Evolutionary conservation across 2,113 vertebrate genomes (phyloP).

Genomic region (Passerina amoena): DNA sequence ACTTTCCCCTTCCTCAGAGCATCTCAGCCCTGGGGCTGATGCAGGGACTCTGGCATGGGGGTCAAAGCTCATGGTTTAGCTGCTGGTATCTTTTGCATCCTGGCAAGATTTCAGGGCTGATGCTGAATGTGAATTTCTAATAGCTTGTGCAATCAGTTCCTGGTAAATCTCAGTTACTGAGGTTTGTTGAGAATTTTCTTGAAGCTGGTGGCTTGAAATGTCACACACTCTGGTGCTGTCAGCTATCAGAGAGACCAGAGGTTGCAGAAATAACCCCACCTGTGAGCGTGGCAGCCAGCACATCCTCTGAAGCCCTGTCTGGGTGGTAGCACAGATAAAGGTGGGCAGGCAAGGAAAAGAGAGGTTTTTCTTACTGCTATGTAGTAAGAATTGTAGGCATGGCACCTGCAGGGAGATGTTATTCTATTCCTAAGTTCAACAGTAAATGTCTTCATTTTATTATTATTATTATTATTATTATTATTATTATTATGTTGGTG

Average conservation of each 20-base stretch:
- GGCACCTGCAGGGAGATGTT: background rate
- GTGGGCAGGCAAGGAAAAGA: background rate
- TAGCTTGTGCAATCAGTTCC: background rate
- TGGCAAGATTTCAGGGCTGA: background rate
- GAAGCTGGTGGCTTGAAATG: background rate
- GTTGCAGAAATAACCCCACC: rapidly evolving
- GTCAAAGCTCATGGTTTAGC: background rate
- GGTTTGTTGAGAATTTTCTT: background rate
- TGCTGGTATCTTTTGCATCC: rapidly evolving
- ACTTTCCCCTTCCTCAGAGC: background rate
- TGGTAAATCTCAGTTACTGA: background rate
- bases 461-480: background rate
- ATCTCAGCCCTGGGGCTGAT: background rate
- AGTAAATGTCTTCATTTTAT: background rate
- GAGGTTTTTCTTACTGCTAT: background rate
- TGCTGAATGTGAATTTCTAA: rapidly evolving
- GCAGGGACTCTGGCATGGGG: background rate
- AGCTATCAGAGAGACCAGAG: background rate
- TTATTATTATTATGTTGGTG: no score
- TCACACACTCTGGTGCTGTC: no score
- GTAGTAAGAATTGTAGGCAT: background rate
- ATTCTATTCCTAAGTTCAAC: background rate
- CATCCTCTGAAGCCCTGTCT: background rate
- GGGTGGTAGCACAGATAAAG: background rate
- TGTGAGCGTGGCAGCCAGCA: background rate